phyloP scores from a whole-genome alignment of 35 echinoderm and acorn worm species.

The Anneissia japonica region DNA sequence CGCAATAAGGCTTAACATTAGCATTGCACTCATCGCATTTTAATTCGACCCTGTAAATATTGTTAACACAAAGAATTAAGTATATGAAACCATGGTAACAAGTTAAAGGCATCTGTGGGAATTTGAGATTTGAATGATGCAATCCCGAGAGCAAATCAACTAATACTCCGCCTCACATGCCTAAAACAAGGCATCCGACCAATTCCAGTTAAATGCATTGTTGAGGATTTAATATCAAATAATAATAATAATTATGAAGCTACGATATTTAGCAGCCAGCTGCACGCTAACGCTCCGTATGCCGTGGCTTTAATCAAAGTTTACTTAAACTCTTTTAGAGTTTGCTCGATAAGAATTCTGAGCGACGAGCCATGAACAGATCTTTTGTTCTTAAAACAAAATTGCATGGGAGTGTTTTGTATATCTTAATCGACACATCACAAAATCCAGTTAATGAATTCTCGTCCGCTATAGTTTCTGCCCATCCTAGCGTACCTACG shows the following conservation, averaged over 20 bases:
- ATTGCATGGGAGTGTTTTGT: neutral
- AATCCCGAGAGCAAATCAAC: neutral
- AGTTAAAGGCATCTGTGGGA: neutral
- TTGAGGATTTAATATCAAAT: neutral
- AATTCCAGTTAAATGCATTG: neutral
- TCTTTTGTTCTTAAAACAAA: neutral
- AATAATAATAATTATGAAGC: neutral
- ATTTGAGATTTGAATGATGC: neutral
- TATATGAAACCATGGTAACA: neutral
- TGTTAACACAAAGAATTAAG: neutral
- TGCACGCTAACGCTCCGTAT: neutral
- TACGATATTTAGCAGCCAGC: neutral
- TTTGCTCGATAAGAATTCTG: neutral
- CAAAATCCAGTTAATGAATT: neutral
- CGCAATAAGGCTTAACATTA: too few species aligned
- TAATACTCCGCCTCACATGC: neutral
- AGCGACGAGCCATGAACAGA: neutral
- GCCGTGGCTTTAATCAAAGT: neutral
- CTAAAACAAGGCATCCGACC: neutral
- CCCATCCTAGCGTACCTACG: neutral
- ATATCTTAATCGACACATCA: neutral
- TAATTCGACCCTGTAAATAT: too few species aligned
- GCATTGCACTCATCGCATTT: too few species aligned
- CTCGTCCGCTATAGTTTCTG: neutral
- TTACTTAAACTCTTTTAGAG: neutral